Evolutionary conservation across 2,797 vertebrate species (phyloP), one percentile per base, ranked within the genome.

Genomic region (Chaunax sp.): DNA sequence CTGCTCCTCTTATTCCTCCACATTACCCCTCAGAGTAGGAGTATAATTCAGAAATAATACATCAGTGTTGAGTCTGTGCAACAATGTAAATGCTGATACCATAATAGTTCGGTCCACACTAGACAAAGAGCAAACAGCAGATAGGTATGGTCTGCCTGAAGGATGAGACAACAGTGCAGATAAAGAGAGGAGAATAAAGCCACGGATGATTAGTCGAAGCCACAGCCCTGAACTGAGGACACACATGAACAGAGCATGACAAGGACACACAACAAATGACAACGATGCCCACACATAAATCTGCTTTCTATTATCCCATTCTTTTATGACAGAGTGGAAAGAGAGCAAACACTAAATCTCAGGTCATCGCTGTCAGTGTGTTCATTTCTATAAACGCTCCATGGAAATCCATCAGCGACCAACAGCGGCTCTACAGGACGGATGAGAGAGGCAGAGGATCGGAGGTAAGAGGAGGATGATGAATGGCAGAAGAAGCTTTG

Each of bases 341-440:
- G 26, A 54, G 23, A 41, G 14, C 30, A 3, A 12, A 11, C 41
- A 4, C 28, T 85, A 72, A 81, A 84, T 83, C 45, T 65, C 25
- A 45, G 72, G 46, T 67, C 64, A 46, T 67, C 33, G 18, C 52
- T 46, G 71, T 64, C 66, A 20, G 52, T 55, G 66, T 71, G 80
- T 78, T 83, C 59, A 47, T 66, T 57, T 76, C 73, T 76, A 50
- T 65, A 65, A 81, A 72, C 16, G 62, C 47, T 56, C n/a, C 16
- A 1, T 60, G 33, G 64, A 67, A 64, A 83, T 73, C 70, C 61
- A 79, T 86, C 70, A 70, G 8, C 0, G 15, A 54, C n/a, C 56
- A 28, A 20, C 59, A 5, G 1, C 57, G 25, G 52, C 49, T 47
- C 63, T 33, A 13, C 62, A 45, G 72, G 63, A 55, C 9, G 49